These are phyloP conservation scores for Stegastes partitus DNA, from an alignment of 2,113 vertebrate genomes.

Conservation along the genomic window DNA sequence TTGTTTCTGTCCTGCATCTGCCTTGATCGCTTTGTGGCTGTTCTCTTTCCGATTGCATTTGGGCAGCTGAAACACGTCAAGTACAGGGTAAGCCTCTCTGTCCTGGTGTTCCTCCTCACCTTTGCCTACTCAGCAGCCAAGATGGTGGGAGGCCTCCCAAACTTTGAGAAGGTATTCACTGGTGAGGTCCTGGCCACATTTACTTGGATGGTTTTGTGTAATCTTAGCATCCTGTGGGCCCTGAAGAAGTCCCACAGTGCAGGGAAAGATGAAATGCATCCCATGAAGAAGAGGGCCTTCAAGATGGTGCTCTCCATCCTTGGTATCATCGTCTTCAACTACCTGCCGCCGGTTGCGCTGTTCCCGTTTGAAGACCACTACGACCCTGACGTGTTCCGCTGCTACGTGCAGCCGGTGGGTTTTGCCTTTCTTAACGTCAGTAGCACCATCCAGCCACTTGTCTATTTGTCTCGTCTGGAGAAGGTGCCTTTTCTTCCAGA, in stretches of 20 bases:
- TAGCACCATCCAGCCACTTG: conserved; percentile 84
- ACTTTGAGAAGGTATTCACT: conserved; percentile 85
- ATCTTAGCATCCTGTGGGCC: conserved; percentile 78
- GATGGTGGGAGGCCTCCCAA: conserved; percentile 69
- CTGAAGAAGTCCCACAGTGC: conserved; percentile 76
- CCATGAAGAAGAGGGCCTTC: conserved; percentile 86
- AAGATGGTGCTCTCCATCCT: conserved; percentile 84
- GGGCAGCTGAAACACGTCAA: conserved; percentile 76
- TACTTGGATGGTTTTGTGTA: conserved; percentile 83
- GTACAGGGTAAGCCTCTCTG: conserved; percentile 76
- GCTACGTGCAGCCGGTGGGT: conserved; percentile 82
- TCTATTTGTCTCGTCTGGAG: conserved; percentile 81
- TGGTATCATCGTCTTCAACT: conserved; percentile 82
- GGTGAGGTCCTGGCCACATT: conserved; percentile 78
- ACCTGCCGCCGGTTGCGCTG: conserved; percentile 81
- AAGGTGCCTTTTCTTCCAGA: conserved; percentile 78
- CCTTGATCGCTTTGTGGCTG: conserved; percentile 85
- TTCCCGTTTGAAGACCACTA: conserved; percentile 85
- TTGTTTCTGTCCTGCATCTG: conserved; percentile 85
- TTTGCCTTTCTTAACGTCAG: conserved; percentile 85
- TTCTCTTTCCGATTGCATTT: conserved; percentile 81
- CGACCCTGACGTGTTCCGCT: conserved; percentile 72
- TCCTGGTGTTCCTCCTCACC: conserved; percentile 77
- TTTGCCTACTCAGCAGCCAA: conserved; percentile 83
- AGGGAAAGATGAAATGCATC: conserved; percentile 85